Base-by-base conservation (phyloP, 2,797 vertebrate species). In the Aplochiton taeniatus region DNA sequence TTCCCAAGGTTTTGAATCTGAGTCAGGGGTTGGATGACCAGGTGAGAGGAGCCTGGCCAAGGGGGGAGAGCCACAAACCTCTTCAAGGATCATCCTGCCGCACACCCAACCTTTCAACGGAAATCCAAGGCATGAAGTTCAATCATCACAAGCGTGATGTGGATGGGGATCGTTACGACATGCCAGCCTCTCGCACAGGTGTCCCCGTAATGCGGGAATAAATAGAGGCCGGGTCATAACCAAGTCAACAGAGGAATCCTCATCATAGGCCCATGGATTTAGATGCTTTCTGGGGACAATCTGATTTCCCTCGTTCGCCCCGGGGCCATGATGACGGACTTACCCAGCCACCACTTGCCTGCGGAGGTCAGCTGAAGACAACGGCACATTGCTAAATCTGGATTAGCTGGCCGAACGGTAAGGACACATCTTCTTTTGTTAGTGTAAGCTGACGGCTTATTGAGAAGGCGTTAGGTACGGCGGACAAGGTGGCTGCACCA, bases 371-470 rank as follows among this genome's bases (percentile, higher is more conserved):
- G 85, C 83, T 87, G 86, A 88, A 91, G 88, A 87, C 89, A 81
- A 88, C 88, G 65, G 85, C 84, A 87, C 84, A 67, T 86, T 89
- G 90, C 89, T 90, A 91, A 94, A 82, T 91, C 91, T 92, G 90
- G 91, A 92, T 94, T 92, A 93, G 90, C 89, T 82, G 85, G 89
- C 89, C 90, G 75, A 90, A 91, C 88, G 91, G 91, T 93, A 93
- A 93, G 92, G 87, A 91, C 89, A 85, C 80, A 87, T 89, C 89
- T 88, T 80, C 87, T 91, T 92, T 88, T 91, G 87, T 88, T 83
- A 79, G 85, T 83, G 75, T 92, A 92, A 92, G 87, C 89, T 78
- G 74, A 72, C 73, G 68, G 81, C 76, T 90, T 90, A 90, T 70
- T 81, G 79, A 49, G 19, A 63, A 80, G 82, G 89, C 68, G 83